Conservation (phyloP, 2,797 vertebrate species). For the Bucorvus abyssinicus region DNA sequence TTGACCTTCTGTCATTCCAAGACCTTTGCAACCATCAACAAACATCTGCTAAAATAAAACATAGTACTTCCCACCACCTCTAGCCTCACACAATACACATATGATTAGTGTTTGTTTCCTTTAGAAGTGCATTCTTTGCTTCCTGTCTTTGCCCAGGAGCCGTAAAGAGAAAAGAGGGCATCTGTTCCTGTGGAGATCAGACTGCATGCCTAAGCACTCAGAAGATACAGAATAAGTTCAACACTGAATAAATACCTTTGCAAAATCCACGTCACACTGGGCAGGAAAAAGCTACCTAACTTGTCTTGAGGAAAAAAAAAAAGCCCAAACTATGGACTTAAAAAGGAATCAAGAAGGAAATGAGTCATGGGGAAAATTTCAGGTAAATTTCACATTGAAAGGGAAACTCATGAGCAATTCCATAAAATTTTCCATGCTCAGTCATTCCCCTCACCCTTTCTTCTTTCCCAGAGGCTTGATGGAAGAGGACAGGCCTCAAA, state of each 20-base stretch:
- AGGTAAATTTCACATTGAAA: conserved; percentile 52
- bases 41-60: not conserved
- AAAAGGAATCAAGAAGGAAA: conserved; percentile 33
- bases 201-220: not conserved
- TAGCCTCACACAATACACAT: not conserved
- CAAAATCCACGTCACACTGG: not conserved
- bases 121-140: not conserved
- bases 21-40: not conserved
- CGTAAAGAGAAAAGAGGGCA: not conserved
- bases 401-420: conserved; percentile 50
- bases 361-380: conserved; percentile 49
- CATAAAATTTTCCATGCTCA: conserved; percentile 37
- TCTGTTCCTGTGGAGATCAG: not conserved
- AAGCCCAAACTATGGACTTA: not conserved
- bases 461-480: not conserved
- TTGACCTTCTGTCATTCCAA: not conserved
- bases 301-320: not conserved
- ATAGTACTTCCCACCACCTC: not conserved
- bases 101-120: not conserved
- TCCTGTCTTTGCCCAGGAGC: not conserved
- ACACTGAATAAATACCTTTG: not conserved
- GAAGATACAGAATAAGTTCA: not conserved
- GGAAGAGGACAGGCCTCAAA: not conserved
- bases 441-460: not conserved
- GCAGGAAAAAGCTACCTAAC: not conserved